Conservation (phyloP, 2,797 vertebrate genomes). For the Otolemur crassicaudatus region DNA sequence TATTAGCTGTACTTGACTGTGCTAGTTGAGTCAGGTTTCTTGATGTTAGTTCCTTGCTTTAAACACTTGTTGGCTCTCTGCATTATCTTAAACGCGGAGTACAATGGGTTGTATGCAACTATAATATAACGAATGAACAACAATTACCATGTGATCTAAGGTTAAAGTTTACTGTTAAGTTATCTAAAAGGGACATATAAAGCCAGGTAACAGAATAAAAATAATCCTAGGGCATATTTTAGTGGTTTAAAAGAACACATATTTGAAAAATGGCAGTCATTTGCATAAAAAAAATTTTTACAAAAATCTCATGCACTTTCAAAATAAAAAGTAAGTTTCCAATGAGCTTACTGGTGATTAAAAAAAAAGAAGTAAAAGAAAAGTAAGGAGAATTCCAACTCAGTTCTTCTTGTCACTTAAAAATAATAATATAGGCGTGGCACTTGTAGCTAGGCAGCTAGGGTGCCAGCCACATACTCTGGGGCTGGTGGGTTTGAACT, state of each 20-base stretch:
- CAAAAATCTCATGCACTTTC: background rate
- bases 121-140: constrained; percentile 18
- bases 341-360: background rate
- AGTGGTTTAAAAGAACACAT: background rate
- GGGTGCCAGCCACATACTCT: no score
- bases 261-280: background rate
- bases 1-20: background rate
- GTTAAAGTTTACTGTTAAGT: background rate
- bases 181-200: background rate
- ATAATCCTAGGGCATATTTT: background rate
- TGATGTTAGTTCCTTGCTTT: constrained; percentile 11
- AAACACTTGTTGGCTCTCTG: background rate
- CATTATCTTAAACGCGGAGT: background rate
- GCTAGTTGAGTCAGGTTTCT: background rate
- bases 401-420: constrained; percentile 27
- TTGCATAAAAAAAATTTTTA: background rate
- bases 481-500: no score
- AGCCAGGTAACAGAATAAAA: background rate
- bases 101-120: background rate
- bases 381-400: constrained; percentile 33
- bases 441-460: no score
- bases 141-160: background rate
- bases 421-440: background rate
- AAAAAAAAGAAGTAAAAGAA: constrained; percentile 50
- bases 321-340: constrained; percentile 42